Evolutionary conservation across 2,113 vertebrate species (phyloP).

Genomic region (Lanius collurio): DNA sequence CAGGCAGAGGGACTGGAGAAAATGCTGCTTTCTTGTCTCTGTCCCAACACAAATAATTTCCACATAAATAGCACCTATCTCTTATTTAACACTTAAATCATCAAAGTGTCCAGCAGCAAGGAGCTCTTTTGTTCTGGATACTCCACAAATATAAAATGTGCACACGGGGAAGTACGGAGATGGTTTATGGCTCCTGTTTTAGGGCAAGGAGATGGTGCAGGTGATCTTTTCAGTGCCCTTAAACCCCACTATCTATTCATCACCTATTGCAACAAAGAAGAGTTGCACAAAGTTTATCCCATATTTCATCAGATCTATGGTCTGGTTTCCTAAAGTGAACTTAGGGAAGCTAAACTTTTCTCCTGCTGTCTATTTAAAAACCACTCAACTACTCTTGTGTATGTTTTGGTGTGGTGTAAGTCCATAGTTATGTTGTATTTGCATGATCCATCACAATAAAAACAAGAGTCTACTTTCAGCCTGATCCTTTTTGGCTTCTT

Average conservation of each 20-base stretch:
- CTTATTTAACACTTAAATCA: conserved; percentile 59
- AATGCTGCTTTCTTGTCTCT: conserved; percentile 25
- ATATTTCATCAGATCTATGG: background rate
- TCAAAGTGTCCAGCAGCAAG: background rate
- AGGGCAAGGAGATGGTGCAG: background rate
- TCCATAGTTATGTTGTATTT: background rate
- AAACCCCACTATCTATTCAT: conserved; percentile 13
- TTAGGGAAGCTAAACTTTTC: background rate
- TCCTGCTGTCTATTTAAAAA: background rate
- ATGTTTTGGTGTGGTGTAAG: rapidly evolving
- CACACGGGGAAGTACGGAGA: background rate
- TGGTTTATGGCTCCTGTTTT: conserved; percentile 36
- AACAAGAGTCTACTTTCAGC: background rate
- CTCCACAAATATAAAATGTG: background rate
- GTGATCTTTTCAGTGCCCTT: conserved; percentile 22
- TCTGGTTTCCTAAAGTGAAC: background rate
- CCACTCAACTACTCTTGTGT: background rate
- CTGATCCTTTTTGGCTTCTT: background rate
- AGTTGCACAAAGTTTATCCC: background rate
- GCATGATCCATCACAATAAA: background rate
- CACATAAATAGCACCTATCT: conserved; percentile 42
- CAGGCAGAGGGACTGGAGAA: conserved; percentile 35
- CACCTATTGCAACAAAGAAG: background rate
- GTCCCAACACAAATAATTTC: conserved; percentile 55
- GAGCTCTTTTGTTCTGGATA: conserved; percentile 23